A percentile compares a stretch with the other conserved stretches of the same genome.
phyloP scores from a whole-genome alignment of 2,888 invertebrate species.

The Alitta virens region DNA sequence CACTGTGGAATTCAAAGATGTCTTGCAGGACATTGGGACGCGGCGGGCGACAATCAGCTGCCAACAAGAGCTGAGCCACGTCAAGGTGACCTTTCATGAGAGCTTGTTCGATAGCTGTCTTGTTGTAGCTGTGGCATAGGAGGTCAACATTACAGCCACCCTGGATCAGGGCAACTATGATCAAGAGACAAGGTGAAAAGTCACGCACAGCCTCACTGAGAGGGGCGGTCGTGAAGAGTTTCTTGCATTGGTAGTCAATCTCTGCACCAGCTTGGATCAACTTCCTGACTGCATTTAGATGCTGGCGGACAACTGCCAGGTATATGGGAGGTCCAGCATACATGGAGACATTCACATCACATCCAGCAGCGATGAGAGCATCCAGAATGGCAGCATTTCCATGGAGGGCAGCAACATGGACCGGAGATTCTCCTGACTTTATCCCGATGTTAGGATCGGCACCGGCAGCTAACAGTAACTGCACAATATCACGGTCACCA shows the following conservation, averaged over 20 bases:
- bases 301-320: conserved; percentile 4
- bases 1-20: neutral
- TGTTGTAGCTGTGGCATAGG: neutral
- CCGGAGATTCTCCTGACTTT: neutral
- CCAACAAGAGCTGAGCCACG: neutral
- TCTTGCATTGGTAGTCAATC: neutral
- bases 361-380: conserved; percentile 1
- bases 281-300: neutral
- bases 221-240: neutral
- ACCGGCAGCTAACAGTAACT: neutral
- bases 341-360: conserved; percentile 3
- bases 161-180: conserved; percentile 7
- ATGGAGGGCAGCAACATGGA: conserved; percentile 8
- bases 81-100: neutral
- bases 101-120: neutral
- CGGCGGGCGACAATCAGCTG: neutral
- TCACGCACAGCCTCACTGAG: conserved; percentile 1
- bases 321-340: neutral
- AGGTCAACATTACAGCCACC: conserved; percentile 7
- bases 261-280: conserved; percentile 8
- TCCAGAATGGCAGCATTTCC: conserved; percentile 10
- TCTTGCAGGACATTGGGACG: conserved; percentile 1
- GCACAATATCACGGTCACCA: neutral
- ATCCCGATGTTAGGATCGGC: conserved; percentile 9
- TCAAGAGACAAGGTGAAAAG: neutral